These are phyloP conservation scores for Calcarius lapponicus DNA, from an alignment of 2,797 vertebrate genomes.

Conservation along the genomic window DNA sequence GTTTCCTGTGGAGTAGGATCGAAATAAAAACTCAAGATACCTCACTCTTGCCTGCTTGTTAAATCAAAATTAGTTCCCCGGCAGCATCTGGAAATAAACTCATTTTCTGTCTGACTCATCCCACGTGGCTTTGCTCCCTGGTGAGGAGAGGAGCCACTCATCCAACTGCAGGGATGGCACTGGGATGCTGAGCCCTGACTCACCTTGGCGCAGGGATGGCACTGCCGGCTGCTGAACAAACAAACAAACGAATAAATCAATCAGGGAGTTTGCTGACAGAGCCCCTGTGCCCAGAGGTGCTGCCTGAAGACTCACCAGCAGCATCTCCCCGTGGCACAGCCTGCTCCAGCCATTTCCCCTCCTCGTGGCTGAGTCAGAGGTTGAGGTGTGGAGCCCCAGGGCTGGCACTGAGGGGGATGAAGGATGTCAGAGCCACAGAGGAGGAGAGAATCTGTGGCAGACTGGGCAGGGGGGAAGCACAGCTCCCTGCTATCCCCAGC, in stretches of 20 bases:
- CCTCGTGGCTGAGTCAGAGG: neutral
- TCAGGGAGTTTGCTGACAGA: neutral
- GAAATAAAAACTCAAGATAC: conserved; percentile 70
- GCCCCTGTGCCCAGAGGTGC: neutral
- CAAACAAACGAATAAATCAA: neutral
- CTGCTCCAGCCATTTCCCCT: neutral
- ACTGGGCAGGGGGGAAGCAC: neutral
- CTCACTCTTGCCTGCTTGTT: conserved; percentile 10
- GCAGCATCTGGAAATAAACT: neutral
- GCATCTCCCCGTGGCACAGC: neutral
- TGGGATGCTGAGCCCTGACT: neutral
- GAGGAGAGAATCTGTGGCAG: neutral
- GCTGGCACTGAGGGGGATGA: neutral
- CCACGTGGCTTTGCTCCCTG: neutral
- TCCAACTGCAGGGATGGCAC: neutral
- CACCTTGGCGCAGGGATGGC: neutral
- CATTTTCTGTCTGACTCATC: neutral
- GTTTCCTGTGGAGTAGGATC: conserved; percentile 57
- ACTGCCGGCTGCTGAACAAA: neutral
- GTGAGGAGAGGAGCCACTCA: neutral
- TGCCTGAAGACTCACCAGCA: neutral
- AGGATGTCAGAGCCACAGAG: neutral
- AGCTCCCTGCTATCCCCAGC: neutral
- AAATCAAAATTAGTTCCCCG: neutral
- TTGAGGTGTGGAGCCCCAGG: neutral